Evolutionary conservation across 35 echinoderm and acorn worm species (phyloP).

Genomic region (Holothuria glaberrima): DNA sequence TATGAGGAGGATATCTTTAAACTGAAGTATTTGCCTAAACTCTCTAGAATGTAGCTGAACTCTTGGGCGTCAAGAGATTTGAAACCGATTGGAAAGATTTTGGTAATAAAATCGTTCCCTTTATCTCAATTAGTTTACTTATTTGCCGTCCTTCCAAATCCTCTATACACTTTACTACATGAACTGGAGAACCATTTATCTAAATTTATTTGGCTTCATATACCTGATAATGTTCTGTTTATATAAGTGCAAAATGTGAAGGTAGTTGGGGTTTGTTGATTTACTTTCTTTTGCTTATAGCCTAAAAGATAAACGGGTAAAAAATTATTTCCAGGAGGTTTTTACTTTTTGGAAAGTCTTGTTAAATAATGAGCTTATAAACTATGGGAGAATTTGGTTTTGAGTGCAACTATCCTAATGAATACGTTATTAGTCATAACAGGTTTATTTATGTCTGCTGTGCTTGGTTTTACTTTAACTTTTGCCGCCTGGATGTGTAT

Average conservation of each 20-base stretch:
- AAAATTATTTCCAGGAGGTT: background rate
- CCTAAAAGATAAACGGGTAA: background rate
- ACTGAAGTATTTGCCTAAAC: background rate
- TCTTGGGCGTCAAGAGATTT: background rate
- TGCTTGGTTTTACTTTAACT: no score
- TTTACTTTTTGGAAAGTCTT: background rate
- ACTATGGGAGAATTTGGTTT: background rate
- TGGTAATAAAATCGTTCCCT: background rate
- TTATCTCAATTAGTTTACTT: background rate
- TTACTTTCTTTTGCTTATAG: background rate
- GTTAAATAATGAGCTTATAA: background rate
- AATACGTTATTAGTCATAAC: background rate
- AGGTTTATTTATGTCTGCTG: background rate
- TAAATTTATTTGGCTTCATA: background rate
- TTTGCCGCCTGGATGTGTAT: background rate
- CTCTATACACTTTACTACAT: background rate
- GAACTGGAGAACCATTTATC: background rate
- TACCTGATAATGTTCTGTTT: no score
- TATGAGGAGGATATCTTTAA: background rate
- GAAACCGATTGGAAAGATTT: background rate
- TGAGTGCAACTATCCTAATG: background rate
- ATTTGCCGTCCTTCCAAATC: background rate
- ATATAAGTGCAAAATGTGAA: background rate
- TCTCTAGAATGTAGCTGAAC: background rate
- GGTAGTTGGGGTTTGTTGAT: background rate